Base-by-base conservation (phyloP, 2,113 vertebrate genomes). In the Orycteropus afer region DNA sequence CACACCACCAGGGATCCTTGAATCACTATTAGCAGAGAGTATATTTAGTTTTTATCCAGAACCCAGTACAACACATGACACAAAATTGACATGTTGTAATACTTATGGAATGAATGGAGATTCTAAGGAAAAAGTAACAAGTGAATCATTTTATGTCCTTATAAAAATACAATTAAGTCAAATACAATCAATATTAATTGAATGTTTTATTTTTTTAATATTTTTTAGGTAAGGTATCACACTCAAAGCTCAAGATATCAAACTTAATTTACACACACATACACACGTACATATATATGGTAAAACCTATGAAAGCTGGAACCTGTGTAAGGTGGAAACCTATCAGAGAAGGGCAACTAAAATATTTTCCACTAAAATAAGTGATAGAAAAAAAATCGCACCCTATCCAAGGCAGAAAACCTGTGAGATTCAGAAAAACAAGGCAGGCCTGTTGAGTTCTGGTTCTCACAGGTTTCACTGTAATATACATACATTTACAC, bases 121-220 rank as follows among this genome's bases (percentile, higher is more conserved):
- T 13, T 40, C 37, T 61, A 82, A 89, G 81, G 79, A 40, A 95
- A 95, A 91, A 88, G 2, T 47, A 74, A 27, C 27, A 86, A 47
- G 34, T 69, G 61, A 89, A 57, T 87, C 2, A 67, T 86, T 73
- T 88, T 92, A 76, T 78, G 17, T 34, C 49, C 27, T 95, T 51
- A 55, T 63, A 78, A 93, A 94, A 78, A 86, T 65, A 55, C 9
- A 14, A 82, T 51, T 90, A 84, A 49, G 4, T 83, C 29, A 88
- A 89, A 85, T 51, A 42, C 7, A 78, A n/a, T 67, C 40, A 57
- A 15, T 49, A 57, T 14, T 67, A 63, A 37, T 77, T 34, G 14
- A 51, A 42, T 76, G 51, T 27, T 92, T 77, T 63, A 37, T 37
- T 92, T 82, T 73, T 7, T 63, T 90, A n/a, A 73, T 51, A 17